These are phyloP conservation scores for Plemyria rubiginata DNA, from an alignment of 2,888 invertebrate species.

Conservation along the genomic window DNA sequence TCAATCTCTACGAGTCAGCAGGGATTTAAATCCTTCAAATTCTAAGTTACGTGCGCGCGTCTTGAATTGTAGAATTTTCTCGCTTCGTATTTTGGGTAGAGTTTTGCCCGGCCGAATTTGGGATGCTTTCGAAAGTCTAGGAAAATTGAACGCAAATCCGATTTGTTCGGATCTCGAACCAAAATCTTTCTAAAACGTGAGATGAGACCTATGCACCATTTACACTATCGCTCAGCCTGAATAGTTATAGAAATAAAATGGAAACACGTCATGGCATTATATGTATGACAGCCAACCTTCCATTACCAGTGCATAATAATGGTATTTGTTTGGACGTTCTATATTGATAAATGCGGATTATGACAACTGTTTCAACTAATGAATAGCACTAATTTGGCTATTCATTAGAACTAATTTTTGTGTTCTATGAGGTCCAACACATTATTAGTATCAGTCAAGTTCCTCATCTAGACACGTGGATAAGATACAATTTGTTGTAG, in stretches of 20 bases:
- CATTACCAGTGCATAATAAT: not conserved
- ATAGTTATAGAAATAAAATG: constrained; percentile 16
- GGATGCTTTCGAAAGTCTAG: constrained; percentile 71
- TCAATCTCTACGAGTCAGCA: constrained; percentile 61
- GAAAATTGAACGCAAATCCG: constrained; percentile 82
- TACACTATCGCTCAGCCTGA: constrained; percentile 37
- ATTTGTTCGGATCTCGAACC: constrained; percentile 69
- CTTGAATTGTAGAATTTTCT: constrained; percentile 63
- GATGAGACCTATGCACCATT: constrained; percentile 59
- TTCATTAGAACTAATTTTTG: no score
- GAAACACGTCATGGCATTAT: no score
- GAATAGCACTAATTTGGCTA: no score
- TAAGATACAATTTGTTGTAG: constrained; percentile 25
- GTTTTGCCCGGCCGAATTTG: constrained; percentile 64
- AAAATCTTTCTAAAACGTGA: constrained; percentile 61
- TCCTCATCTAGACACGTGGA: constrained; percentile 1
- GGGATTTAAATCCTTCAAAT: constrained; percentile 71
- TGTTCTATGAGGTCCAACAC: not conserved
- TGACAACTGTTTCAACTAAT: not conserved
- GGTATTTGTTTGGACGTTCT: not conserved
- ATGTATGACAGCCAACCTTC: not conserved
- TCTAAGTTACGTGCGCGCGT: constrained; percentile 61
- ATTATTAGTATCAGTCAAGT: not conserved
- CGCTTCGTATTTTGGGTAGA: constrained; percentile 64
- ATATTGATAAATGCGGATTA: not conserved